phyloP scores from a whole-genome alignment of 2,888 invertebrate species.

The Junonia oenone region DNA sequence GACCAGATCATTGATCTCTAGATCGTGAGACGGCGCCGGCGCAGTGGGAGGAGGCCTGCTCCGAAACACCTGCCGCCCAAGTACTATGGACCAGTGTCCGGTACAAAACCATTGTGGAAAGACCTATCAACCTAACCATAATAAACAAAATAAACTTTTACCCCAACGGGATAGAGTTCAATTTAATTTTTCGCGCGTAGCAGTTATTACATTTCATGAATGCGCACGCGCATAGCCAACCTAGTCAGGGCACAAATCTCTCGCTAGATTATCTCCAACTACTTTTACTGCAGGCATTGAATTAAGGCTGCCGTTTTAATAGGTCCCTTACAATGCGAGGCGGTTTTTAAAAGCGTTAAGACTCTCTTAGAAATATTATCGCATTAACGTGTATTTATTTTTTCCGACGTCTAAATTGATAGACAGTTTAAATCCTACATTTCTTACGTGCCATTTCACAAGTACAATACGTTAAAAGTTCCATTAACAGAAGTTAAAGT shows the following conservation, averaged over 20 bases:
- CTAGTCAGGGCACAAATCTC: constrained; percentile 71
- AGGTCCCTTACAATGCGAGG: constrained; percentile 47
- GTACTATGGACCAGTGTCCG: constrained; percentile 65
- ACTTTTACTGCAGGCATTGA: constrained; percentile 61
- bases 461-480: background rate
- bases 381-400: constrained; percentile 20
- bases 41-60: constrained; percentile 72
- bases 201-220: constrained; percentile 10
- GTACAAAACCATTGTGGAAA: constrained; percentile 33
- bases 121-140: constrained; percentile 32
- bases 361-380: constrained; percentile 16
- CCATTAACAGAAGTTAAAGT: background rate
- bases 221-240: constrained; percentile 43
- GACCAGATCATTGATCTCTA: constrained; percentile 71
- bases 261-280: constrained; percentile 65
- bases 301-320: constrained; percentile 51
- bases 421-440: constrained; percentile 4
- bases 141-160: constrained; percentile 43
- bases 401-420: constrained; percentile 19
- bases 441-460: constrained; percentile 9
- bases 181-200: constrained; percentile 23
- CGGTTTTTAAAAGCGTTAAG: constrained; percentile 42
- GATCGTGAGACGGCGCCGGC: constrained; percentile 62
- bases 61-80: constrained; percentile 77
- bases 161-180: constrained; percentile 37